A percentile compares a stretch with the other conserved stretches of the same genome.
Evolutionary conservation across 37 sponge, comb jelly and placozoan species (phyloP).

Genomic region (Halichondria panicea): DNA sequence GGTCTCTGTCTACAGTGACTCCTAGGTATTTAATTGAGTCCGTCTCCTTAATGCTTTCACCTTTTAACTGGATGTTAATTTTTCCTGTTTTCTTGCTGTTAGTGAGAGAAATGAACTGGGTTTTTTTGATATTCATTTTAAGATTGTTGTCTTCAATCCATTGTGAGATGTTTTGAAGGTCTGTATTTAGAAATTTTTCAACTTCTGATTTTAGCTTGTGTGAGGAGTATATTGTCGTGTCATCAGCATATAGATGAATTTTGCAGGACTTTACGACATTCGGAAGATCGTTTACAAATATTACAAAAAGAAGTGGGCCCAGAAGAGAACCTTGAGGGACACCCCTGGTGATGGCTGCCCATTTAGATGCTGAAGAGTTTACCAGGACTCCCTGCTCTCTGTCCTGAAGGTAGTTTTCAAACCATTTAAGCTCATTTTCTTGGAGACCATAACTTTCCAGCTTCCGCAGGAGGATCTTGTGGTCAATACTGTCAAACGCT

Average conservation of each 20-base stretch:
- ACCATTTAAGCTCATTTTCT: constrained; percentile 19
- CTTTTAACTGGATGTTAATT: too few species aligned
- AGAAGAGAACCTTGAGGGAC: constrained; percentile 45
- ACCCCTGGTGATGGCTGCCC: constrained; percentile 16
- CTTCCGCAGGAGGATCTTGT: constrained; percentile 25
- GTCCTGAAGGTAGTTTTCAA: constrained; percentile 11
- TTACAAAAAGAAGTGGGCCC: constrained; percentile 38
- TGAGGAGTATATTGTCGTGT: too few species aligned
- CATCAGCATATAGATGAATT: constrained; percentile 35
- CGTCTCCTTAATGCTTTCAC: too few species aligned
- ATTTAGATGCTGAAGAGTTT: background rate
- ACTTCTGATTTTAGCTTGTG: too few species aligned
- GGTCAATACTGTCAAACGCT: constrained; percentile 36
- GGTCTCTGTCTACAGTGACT: too few species aligned
- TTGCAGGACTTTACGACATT: background rate
- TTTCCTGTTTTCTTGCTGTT: too few species aligned
- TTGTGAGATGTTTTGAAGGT: too few species aligned
- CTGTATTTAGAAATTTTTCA: too few species aligned
- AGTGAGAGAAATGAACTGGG: too few species aligned
- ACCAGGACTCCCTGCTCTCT: constrained; percentile 32
- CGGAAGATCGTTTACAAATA: constrained; percentile 44
- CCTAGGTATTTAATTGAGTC: too few species aligned
- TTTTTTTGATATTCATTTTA: too few species aligned
- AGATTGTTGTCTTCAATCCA: too few species aligned
- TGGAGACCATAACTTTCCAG: constrained; percentile 26